Conservation (phyloP, 64 coral and sea anemone species). For the Anthopleura sola region DNA sequence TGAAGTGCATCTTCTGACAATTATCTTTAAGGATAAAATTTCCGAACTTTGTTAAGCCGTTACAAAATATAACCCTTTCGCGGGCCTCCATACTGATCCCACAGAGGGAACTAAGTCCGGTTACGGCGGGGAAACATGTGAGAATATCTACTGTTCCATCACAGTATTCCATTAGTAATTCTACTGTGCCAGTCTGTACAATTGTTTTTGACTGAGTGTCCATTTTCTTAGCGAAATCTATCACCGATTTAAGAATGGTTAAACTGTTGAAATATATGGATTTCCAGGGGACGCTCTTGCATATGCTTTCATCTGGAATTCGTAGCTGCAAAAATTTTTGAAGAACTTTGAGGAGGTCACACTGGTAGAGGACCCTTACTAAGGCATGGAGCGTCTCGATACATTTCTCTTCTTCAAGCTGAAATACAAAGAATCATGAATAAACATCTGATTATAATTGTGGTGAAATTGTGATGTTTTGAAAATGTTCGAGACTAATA, state of each 20-base stretch:
- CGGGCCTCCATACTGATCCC: slow-evolving; percentile 46
- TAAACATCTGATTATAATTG: no score
- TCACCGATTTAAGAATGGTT: slow-evolving; percentile 61
- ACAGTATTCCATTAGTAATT: slow-evolving; percentile 64
- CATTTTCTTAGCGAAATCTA: slow-evolving; percentile 43
- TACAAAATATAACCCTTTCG: slow-evolving; percentile 62
- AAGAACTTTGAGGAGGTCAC: slow-evolving; percentile 28
- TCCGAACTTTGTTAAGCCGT: slow-evolving; percentile 71
- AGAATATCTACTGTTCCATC: slow-evolving; percentile 62
- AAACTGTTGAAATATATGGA: slow-evolving; percentile 65
- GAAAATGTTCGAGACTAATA: no score
- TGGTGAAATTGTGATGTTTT: no score
- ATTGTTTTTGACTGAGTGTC: slow-evolving; percentile 22
- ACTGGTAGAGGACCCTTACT: slow-evolving; percentile 22
- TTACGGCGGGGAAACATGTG: slow-evolving; percentile 52
- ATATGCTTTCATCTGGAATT: slow-evolving; percentile 35
- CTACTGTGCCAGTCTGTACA: slow-evolving; percentile 42
- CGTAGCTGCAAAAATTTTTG: slow-evolving; percentile 18
- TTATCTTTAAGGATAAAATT: slow-evolving; percentile 74
- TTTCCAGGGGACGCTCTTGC: slow-evolving; percentile 51
- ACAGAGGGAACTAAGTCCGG: slow-evolving; percentile 49
- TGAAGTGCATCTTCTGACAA: slow-evolving; percentile 82
- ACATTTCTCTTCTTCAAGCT: neutral
- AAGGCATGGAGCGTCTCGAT: neutral
- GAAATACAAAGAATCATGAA: neutral